Evolutionary conservation across 2,797 vertebrate genomes (phyloP), one percentile per base, ranked within the genome.

Genomic region (Pelodytes ibericus): DNA sequence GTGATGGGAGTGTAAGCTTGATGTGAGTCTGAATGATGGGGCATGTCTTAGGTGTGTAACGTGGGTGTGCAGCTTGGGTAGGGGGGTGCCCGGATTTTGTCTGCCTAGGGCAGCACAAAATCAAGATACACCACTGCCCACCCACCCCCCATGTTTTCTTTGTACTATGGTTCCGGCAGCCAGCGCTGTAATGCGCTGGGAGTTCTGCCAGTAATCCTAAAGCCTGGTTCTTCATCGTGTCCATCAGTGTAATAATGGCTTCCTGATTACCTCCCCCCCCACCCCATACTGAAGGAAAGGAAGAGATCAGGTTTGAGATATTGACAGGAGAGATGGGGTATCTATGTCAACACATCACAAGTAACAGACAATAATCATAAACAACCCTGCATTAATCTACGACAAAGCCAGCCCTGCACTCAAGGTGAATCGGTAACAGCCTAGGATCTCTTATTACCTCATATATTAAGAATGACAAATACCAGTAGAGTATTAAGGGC

Each of bases 391-490:
- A 88, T 91, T 91, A 90, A 93, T 87, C 84, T 82, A 74, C 80
- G 86, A 91, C n/a, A 86, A 88, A 91, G 83, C 90, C 90, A 88
- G 87, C 88, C 82, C 80, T 86, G 80, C 80, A 89, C 80, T 92
- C 87, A 96, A 96, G 94, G 94, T 96, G 94, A 95, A 91, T 95
- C 53, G 58, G 51, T 30, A 58, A 16, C 49, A 64, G 24, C 90
- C 89, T 89, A 92, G 91, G 92, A 89, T 88, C 91, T 88, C 86
- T 94, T 94, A 94, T 94, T 86, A 89, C 90, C 87, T 92, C 90
- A 90, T 94, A 90, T 82, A 93, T 95, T 94, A 92, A 87, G 88
- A 80, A 27, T 70, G 81, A 86, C 68, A 60, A 72, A 51, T 65
- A 51, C 15, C 53, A 49, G 61, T 29, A 56, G 31, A 47, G 53